Evolutionary conservation across 2,797 vertebrate genomes (phyloP), one percentile per base, ranked within the genome.

Genomic region (Poecile montanus): DNA sequence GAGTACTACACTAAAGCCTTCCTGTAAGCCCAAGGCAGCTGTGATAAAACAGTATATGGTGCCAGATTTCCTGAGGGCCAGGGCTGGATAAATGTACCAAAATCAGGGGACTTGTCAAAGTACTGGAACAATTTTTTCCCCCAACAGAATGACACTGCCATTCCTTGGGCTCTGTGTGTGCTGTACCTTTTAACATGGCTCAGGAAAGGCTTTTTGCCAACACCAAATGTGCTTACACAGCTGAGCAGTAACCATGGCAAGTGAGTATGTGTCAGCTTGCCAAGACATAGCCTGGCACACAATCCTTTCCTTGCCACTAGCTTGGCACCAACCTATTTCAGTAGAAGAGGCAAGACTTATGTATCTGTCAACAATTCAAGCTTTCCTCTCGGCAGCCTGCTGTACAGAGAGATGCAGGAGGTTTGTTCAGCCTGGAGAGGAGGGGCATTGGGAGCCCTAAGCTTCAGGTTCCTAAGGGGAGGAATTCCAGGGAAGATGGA

Each of bases 1-100:
- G 85, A 95, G 88, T 95, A 95, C 89, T 48, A 74, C 81, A 72
- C 61, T 86, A 95, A 94, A 94, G 85, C 94, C 72, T 94, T 94
- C 85, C 93, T 82, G 47, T 85, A 94, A 96, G 67, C 91, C 90
- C 1, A 44, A 91, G 86, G 76, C 78, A 81, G 78, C 51, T 86
- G 78, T 57, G 63, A 85, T 85, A 79, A 84, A 91, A 88, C 4
- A 67, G 36, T 44, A 27, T 25, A 53, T 29, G 60, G 36, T 87
- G 84, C 81, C 85, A 93, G 77, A 82, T 81, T 80, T 93, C 72
- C 93, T 61, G 73, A 88, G 77, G 60, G 73, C 26, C n/a, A 36
- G 83, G 67, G 60, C 10, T 22, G 13, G 63, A 34, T 34, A 84
- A 81, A 48, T 0, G 3, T 50, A 63, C 40, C 48, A 71, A 94